Conservation (phyloP, 2,888 invertebrate genomes). For the Quadriops clusia region DNA sequence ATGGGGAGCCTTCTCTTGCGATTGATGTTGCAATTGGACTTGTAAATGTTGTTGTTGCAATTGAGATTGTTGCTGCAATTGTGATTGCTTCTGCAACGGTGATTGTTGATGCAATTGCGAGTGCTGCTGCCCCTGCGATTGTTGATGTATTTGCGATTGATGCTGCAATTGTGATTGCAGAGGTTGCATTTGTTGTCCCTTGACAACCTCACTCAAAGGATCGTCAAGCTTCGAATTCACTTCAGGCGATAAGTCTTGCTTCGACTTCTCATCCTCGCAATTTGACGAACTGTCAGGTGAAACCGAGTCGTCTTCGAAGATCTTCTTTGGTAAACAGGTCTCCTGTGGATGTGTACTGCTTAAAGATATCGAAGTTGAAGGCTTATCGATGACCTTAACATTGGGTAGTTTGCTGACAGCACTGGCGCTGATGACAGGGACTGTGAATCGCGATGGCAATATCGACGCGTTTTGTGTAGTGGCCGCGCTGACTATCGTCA, state of each 20-base stretch:
- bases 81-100: no score
- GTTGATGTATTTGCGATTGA: no score
- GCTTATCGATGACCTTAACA: constrained; percentile 38
- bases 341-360: constrained; percentile 44
- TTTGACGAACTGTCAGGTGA: constrained; percentile 45
- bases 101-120: no score
- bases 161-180: no score
- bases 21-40: no score
- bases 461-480: constrained; percentile 33
- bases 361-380: constrained; percentile 38
- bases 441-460: constrained; percentile 31
- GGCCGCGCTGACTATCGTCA: constrained; percentile 33
- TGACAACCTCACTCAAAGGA: constrained; percentile 8
- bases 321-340: constrained; percentile 50
- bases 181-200: constrained; percentile 8
- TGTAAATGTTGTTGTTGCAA: no score
- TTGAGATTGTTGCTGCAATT: no score
- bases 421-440: constrained; percentile 35
- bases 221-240: constrained; percentile 25
- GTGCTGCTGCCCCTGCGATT: no score
- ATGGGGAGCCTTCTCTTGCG: no score
- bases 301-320: constrained; percentile 54
- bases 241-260: constrained; percentile 24
- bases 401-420: constrained; percentile 34
- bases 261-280: constrained; percentile 34